Evolutionary conservation across 2,113 vertebrate genomes (phyloP).

Genomic region (Budorcas taxicolor): DNA sequence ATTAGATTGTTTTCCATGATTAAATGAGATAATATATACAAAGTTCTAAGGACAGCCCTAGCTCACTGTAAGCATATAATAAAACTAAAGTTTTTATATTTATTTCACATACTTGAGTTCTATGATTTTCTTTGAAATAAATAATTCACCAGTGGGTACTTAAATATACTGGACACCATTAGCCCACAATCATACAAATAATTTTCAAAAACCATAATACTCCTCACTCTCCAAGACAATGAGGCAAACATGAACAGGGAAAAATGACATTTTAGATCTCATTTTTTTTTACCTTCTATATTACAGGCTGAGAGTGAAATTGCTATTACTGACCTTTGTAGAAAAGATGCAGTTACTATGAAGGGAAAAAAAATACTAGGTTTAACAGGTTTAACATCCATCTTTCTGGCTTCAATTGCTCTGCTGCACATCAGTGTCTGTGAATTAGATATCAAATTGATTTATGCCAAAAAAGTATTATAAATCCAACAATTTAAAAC

Average conservation of each 20-base stretch:
- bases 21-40: background rate
- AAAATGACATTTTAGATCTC: background rate
- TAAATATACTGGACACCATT: background rate
- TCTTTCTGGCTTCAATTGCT: slow-evolving; percentile 21
- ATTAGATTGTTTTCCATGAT: background rate
- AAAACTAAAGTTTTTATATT: background rate
- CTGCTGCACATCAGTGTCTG: background rate
- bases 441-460: slow-evolving; percentile 57
- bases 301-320: background rate
- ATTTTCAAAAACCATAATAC: background rate
- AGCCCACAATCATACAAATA: background rate
- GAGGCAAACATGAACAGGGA: slow-evolving; percentile 2
- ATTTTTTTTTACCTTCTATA: background rate
- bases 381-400: slow-evolving; percentile 51
- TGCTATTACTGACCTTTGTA: slow-evolving; percentile 36
- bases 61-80: background rate
- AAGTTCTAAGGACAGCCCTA: background rate
- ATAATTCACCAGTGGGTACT: background rate
- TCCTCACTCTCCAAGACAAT: background rate
- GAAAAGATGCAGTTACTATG: slow-evolving; percentile 31
- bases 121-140: background rate
- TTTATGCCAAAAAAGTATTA: background rate
- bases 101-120: background rate
- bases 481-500: slow-evolving; percentile 11
- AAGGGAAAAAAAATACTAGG: fast-evolving